Evolutionary conservation across 2,888 invertebrate genomes (phyloP).

Genomic region (Ophioninae sp.): DNA sequence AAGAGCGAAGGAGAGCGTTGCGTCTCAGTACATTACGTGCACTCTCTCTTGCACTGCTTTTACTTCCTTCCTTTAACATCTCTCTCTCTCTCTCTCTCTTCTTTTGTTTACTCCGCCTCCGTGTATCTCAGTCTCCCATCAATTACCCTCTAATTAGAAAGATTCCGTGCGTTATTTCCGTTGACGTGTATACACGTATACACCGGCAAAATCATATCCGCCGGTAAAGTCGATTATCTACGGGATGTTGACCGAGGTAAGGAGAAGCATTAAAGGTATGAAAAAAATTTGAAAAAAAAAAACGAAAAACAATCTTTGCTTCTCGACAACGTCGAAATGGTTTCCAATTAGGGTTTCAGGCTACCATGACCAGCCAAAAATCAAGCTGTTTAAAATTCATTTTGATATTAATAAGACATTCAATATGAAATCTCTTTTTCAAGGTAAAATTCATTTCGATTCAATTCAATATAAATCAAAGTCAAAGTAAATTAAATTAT

Average conservation of each 20-base stretch:
- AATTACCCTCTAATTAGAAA: conserved; percentile 63
- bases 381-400: too few species aligned
- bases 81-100: conserved; percentile 3
- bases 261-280: conserved; percentile 4
- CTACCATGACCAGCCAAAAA: too few species aligned
- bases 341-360: too few species aligned
- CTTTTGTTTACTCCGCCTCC: conserved; percentile 13
- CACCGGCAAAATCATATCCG: conserved; percentile 59
- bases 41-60: conserved; percentile 6
- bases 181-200: conserved; percentile 42
- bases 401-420: too few species aligned
- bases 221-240: conserved; percentile 56
- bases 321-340: too few species aligned
- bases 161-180: conserved; percentile 59
- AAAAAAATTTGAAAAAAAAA: not conserved
- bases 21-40: conserved; percentile 9
- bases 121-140: conserved; percentile 53
- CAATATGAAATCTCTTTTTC: too few species aligned
- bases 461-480: too few species aligned
- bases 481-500: too few species aligned
- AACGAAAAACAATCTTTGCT: too few species aligned
- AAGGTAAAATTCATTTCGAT: too few species aligned
- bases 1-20: conserved; percentile 25
- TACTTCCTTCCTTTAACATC: conserved; percentile 11
- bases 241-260: conserved; percentile 58